These are phyloP conservation scores for Strigamia transsilvanica DNA, from an alignment of 2,888 invertebrate species.

Conservation along the genomic window DNA sequence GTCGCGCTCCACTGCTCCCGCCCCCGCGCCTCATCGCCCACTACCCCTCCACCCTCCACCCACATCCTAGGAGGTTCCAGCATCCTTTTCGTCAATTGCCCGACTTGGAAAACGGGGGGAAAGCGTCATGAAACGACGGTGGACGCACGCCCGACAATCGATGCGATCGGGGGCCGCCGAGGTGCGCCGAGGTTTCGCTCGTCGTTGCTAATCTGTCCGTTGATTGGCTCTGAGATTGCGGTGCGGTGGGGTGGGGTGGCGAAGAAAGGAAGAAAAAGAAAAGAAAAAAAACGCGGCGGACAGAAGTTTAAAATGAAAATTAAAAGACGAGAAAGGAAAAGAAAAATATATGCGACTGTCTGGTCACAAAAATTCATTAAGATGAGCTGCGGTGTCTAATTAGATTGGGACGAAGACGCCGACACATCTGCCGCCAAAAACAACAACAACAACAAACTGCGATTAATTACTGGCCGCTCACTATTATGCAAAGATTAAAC, in stretches of 20 bases:
- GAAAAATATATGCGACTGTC: not conserved
- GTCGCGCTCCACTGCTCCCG: slow-evolving; percentile 49
- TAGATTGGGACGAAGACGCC: slow-evolving; percentile 44
- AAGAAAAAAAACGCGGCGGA: slow-evolving; percentile 1
- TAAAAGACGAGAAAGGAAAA: not conserved
- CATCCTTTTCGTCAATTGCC: not conserved
- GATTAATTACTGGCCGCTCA: slow-evolving; percentile 44
- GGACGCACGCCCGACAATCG: not conserved
- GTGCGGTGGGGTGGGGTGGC: not conserved
- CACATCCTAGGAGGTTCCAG: not conserved
- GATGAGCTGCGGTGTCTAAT: slow-evolving; percentile 49
- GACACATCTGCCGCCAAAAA: slow-evolving; percentile 44
- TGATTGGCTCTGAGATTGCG: slow-evolving; percentile 14
- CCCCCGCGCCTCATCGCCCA: slow-evolving; percentile 41
- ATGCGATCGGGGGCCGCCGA: not conserved
- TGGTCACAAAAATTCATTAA: slow-evolving; percentile 48
- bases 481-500: slow-evolving; percentile 44
- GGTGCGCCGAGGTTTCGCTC: not conserved
- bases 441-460: slow-evolving; percentile 36
- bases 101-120: not conserved
- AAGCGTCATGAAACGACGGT: not conserved
- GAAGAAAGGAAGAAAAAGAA: not conserved
- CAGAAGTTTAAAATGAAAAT: slow-evolving; percentile 40
- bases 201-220: slow-evolving; percentile 14
- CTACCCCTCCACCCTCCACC: not conserved